A percentile compares a stretch with the other conserved stretches of the same genome.
Evolutionary conservation across 2,888 invertebrate species (phyloP).

Genomic region (Trichacis sp.): DNA sequence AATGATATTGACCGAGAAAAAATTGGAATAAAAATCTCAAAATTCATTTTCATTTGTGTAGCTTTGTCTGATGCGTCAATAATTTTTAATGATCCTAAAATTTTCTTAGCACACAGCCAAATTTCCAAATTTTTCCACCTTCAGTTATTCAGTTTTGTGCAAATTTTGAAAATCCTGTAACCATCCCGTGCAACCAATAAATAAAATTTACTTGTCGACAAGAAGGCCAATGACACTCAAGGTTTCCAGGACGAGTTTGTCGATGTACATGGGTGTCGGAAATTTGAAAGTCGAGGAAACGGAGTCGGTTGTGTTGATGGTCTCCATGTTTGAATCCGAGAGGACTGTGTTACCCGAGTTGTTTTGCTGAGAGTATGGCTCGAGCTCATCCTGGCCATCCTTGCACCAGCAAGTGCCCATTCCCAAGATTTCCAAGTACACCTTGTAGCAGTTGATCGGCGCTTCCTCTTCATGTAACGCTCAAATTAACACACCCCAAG

Average conservation of each 20-base stretch:
- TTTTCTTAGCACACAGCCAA: too few species aligned
- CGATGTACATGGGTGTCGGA: constrained; percentile 72
- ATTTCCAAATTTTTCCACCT: too few species aligned
- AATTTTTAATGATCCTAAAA: too few species aligned
- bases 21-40: too few species aligned
- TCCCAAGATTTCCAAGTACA: constrained; percentile 49
- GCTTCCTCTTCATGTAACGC: neutral
- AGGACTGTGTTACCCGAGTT: constrained; percentile 56
- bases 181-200: too few species aligned
- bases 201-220: constrained; percentile 81
- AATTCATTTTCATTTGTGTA: too few species aligned
- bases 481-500: neutral
- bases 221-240: constrained; percentile 83
- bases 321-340: constrained; percentile 58
- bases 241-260: constrained; percentile 84
- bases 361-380: constrained; percentile 63
- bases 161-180: too few species aligned
- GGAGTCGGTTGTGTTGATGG: constrained; percentile 50
- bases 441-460: neutral
- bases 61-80: too few species aligned
- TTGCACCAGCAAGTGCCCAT: constrained; percentile 87
- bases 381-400: constrained; percentile 73
- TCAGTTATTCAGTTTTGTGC: too few species aligned
- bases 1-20: too few species aligned
- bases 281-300: constrained; percentile 57